Evolutionary conservation across 2,797 vertebrate genomes (phyloP).

Genomic region (Myotis daubentonii): DNA sequence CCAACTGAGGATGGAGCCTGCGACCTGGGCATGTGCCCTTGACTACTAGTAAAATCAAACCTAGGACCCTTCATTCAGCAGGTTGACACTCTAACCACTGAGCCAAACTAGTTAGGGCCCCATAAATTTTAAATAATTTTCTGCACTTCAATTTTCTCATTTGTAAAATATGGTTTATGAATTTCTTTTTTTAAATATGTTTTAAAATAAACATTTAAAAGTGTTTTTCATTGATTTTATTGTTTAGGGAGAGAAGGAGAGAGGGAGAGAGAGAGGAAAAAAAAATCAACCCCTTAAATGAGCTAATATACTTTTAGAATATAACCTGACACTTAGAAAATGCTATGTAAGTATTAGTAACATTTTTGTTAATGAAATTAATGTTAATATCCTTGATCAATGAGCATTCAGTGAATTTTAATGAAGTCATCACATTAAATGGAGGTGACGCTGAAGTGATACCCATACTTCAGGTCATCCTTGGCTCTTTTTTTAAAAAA

Average conservation of each 20-base stretch:
- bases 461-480: not conserved
- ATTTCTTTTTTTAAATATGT: not conserved
- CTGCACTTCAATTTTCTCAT: not conserved
- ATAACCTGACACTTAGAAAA: constrained; percentile 21
- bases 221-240: not conserved
- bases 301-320: not conserved
- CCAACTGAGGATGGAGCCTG: too few species aligned
- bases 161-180: constrained; percentile 14
- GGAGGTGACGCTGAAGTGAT: not conserved
- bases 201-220: not conserved
- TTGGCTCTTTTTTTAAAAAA: not conserved
- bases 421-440: not conserved
- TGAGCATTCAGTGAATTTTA: not conserved
- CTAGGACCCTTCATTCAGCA: too few species aligned
- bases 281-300: not conserved
- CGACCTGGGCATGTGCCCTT: too few species aligned
- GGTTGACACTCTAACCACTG: too few species aligned
- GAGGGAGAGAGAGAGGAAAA: not conserved
- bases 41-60: too few species aligned
- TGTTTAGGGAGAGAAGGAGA: not conserved
- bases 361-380: constrained; percentile 30
- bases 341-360: not conserved
- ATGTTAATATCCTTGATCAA: not conserved
- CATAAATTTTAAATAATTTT: constrained; percentile 10
- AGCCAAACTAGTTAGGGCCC: too few species aligned